Percentiles rank a stretch among this genome's conserved stretches.
Evolutionary conservation across 2,888 invertebrate species (phyloP).

Genomic region (Rhagonycha lutea): DNA sequence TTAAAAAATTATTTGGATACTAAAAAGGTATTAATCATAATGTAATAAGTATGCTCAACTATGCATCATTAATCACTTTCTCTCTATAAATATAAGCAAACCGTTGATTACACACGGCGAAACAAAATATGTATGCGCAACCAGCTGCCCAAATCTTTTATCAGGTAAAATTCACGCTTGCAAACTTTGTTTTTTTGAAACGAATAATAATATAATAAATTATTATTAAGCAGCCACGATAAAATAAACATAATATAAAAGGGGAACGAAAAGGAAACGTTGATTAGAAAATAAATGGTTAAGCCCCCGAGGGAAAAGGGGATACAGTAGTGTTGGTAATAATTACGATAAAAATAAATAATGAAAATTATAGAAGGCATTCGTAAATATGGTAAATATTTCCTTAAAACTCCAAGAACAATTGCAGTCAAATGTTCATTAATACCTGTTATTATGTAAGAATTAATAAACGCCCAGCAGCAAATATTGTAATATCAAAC

Average conservation of each 20-base stretch:
- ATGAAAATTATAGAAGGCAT: background rate
- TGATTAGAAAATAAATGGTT: background rate
- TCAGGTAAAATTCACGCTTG: background rate
- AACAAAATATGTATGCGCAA: slow-evolving; percentile 43
- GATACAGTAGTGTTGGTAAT: background rate
- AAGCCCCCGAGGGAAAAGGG: background rate
- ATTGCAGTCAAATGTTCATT: slow-evolving; percentile 2
- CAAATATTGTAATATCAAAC: slow-evolving; percentile 24
- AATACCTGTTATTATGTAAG: slow-evolving; percentile 11
- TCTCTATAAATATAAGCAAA: slow-evolving; percentile 18
- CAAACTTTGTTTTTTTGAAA: background rate
- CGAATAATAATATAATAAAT: background rate
- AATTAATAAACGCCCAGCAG: slow-evolving; percentile 28
- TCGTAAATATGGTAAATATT: background rate
- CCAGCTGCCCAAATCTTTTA: slow-evolving; percentile 45
- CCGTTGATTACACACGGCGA: slow-evolving; percentile 32
- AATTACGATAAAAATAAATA: background rate
- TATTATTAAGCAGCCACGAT: background rate
- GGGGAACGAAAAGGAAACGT: background rate
- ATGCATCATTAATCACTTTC: slow-evolving; percentile 30
- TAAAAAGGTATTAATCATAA: slow-evolving; percentile 3
- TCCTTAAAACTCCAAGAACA: background rate
- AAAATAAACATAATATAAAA: background rate
- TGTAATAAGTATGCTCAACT: slow-evolving; percentile 16
- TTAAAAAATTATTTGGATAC: background rate